Conservation (phyloP, 2,888 invertebrate genomes). For the Oscheius sp. region DNA sequence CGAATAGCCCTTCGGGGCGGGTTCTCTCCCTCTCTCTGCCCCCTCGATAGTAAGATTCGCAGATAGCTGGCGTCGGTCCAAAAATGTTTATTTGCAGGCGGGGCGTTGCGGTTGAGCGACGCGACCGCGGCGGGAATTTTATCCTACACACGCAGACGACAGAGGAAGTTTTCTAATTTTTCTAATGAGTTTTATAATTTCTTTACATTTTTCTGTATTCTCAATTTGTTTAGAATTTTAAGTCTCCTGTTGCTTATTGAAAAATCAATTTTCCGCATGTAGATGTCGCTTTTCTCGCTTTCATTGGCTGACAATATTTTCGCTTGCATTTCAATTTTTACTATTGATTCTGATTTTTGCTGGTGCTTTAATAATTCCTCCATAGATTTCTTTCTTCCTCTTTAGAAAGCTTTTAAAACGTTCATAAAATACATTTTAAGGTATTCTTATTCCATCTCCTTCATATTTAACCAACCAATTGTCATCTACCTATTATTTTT, state of each 20-base stretch:
- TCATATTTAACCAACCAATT: background rate
- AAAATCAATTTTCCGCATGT: too few species aligned
- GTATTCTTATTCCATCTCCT: background rate
- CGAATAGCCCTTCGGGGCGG: constrained; percentile 8
- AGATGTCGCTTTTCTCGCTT: too few species aligned
- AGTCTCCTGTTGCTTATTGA: background rate
- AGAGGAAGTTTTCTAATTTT: background rate
- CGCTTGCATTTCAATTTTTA: background rate
- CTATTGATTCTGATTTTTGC: background rate
- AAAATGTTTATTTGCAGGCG: background rate
- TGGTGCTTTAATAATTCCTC: too few species aligned
- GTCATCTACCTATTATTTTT: background rate
- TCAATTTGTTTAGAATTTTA: background rate
- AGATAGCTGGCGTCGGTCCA: background rate
- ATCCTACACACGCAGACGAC: constrained; percentile 1
- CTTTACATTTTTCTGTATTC: background rate
- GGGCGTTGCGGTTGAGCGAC: constrained; percentile 3
- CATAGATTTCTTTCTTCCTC: too few species aligned
- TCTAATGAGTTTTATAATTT: background rate
- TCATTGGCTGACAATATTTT: background rate
- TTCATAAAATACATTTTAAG: background rate
- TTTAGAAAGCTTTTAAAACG: too few species aligned
- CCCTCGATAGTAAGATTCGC: background rate
- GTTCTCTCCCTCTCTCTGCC: constrained; percentile 1
- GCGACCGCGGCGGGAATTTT: constrained; percentile 14